Percentiles rank a stretch among this genome's conserved stretches.
phyloP scores from a whole-genome alignment of 2,888 invertebrate species.

The Lamellibrachia columna region DNA sequence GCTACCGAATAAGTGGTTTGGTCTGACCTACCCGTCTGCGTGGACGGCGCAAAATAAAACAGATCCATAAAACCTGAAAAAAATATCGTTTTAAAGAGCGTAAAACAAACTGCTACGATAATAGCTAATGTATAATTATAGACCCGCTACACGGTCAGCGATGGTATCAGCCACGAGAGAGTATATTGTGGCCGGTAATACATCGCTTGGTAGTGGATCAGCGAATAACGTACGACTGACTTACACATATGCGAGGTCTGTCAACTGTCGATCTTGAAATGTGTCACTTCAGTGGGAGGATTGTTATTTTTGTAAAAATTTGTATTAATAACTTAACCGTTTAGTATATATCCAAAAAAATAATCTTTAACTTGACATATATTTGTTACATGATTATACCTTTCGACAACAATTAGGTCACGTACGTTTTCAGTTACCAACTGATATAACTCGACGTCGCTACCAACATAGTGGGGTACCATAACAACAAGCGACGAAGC shows the following conservation, averaged over 20 bases:
- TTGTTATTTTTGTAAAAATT: too few relatives aligned
- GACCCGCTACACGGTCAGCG: not conserved
- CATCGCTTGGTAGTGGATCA: not conserved
- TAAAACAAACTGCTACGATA: not conserved
- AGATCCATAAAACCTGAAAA: not conserved
- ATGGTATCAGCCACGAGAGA: not conserved
- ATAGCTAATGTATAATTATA: not conserved
- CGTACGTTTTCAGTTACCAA: not conserved
- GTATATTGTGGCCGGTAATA: not conserved
- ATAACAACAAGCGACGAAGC: not conserved
- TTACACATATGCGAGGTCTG: not conserved
- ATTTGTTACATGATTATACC: not conserved
- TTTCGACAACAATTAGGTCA: not conserved
- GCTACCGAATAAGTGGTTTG: not conserved
- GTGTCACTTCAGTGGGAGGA: not conserved
- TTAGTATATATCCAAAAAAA: not conserved
- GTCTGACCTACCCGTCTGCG: not conserved
- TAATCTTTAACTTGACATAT: not conserved
- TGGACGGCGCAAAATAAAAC: not conserved
- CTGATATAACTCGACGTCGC: not conserved
- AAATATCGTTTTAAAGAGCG: slow-evolving; percentile 9
- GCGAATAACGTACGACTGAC: not conserved
- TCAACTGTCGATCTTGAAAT: not conserved
- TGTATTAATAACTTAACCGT: not conserved
- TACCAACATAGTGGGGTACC: not conserved